Percentiles rank a stretch among this genome's conserved stretches.
phyloP scores from a whole-genome alignment of 1,140 invertebrate genomes.

The Pentalonia nigronervosa region DNA sequence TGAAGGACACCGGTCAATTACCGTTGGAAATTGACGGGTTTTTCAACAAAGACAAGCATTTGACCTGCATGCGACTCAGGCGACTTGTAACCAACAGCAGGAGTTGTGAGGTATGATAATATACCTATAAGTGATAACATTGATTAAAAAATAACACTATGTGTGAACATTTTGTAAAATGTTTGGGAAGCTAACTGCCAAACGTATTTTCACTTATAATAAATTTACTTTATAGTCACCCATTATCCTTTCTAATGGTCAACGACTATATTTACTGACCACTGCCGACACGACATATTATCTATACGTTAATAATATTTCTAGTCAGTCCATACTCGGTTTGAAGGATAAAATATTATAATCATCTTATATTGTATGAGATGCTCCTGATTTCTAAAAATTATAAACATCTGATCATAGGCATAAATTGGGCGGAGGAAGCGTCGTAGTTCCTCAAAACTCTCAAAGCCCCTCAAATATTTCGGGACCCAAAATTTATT shows the following conservation, averaged over 20 bases:
- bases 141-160: neutral
- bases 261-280: neutral
- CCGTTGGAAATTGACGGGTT: constrained; percentile 22
- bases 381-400: neutral
- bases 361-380: neutral
- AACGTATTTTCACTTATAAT: neutral
- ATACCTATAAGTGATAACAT: neutral
- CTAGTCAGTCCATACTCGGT: no score
- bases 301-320: no score
- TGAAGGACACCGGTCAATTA: neutral
- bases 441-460: no score
- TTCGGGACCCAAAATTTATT: no score
- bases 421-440: no score
- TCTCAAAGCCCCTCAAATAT: no score
- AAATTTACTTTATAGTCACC: neutral
- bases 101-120: constrained; percentile 25
- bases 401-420: neutral
- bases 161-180: neutral
- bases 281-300: no score
- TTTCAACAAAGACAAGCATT: constrained; percentile 25
- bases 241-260: neutral
- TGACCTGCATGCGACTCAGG: constrained; percentile 23
- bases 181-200: neutral
- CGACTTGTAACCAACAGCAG: neutral
- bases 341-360: neutral